Conservation (phyloP, 2,888 invertebrate species). For the Emmelina monodactyla region DNA sequence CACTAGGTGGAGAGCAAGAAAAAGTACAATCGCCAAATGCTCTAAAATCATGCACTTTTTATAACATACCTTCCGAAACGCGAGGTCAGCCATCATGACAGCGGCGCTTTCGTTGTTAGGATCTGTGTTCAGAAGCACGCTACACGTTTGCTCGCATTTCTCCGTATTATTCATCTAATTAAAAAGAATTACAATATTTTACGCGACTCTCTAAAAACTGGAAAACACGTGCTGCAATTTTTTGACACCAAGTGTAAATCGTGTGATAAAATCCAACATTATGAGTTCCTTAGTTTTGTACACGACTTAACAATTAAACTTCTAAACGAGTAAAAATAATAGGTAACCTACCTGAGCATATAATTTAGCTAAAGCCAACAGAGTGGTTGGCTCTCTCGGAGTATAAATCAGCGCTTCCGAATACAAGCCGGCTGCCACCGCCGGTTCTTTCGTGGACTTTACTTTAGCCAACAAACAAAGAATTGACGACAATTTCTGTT, state of each 20-base stretch:
- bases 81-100: slow-evolving; percentile 95
- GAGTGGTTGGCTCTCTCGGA: slow-evolving; percentile 76
- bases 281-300: no score
- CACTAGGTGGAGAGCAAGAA: no score
- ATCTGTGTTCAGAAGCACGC: slow-evolving; percentile 81
- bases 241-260: no score
- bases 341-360: slow-evolving; percentile 78
- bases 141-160: slow-evolving; percentile 87
- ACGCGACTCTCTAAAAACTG: no score
- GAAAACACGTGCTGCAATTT: no score
- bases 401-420: slow-evolving; percentile 85
- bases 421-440: slow-evolving; percentile 79
- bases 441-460: slow-evolving; percentile 42
- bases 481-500: slow-evolving; percentile 36
- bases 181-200: slow-evolving; percentile 7
- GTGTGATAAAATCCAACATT: no score
- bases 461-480: slow-evolving; percentile 45
- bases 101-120: slow-evolving; percentile 92
- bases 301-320: no score
- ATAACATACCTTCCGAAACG: slow-evolving; percentile 81
- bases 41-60: no score
- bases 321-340: no score
- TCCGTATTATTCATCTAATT: slow-evolving; percentile 82
- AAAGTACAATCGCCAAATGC: no score
- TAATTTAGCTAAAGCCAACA: slow-evolving; percentile 78